A percentile compares a stretch with the other conserved stretches of the same genome.
These are phyloP conservation scores for Stenodera caucasica DNA, from an alignment of 2,888 invertebrate genomes.

Conservation along the genomic window DNA sequence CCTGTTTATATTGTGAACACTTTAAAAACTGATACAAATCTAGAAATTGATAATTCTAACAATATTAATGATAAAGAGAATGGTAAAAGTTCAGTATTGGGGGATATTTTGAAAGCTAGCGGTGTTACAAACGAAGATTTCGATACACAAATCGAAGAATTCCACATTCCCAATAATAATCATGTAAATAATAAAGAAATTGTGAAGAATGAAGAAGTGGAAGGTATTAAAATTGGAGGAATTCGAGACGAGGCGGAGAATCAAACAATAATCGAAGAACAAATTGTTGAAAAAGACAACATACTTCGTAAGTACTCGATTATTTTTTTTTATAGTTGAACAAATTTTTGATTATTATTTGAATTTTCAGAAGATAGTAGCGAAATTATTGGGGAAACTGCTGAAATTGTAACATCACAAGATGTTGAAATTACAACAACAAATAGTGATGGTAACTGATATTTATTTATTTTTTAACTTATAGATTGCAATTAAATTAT, in stretches of 20 bases:
- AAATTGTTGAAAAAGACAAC: neutral
- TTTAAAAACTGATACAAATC: neutral
- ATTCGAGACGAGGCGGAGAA: slow-evolving; percentile 11
- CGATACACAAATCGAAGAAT: slow-evolving; percentile 39
- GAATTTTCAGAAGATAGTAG: slow-evolving; percentile 14
- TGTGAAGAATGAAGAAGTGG: neutral
- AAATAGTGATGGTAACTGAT: slow-evolving; percentile 35
- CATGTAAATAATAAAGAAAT: neutral
- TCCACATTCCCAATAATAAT: slow-evolving; percentile 33
- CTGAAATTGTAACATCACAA: neutral
- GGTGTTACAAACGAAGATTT: slow-evolving; percentile 37
- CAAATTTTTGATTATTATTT: neutral
- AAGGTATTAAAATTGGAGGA: too few species aligned
- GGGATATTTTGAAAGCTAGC: slow-evolving; percentile 35
- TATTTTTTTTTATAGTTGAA: neutral
- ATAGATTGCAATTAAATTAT: slow-evolving; percentile 18
- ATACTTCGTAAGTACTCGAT: slow-evolving; percentile 13
- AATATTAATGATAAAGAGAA: slow-evolving; percentile 28
- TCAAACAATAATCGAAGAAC: slow-evolving; percentile 14
- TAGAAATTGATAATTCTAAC: neutral
- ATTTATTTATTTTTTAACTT: slow-evolving; percentile 41
- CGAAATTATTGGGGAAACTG: neutral
- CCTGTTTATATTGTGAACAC: slow-evolving; percentile 48
- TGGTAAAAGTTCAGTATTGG: slow-evolving; percentile 35
- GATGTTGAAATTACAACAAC: slow-evolving; percentile 2